Conservation (phyloP, 2,113 vertebrate species). For the Lagenorhynchus albirostris region DNA sequence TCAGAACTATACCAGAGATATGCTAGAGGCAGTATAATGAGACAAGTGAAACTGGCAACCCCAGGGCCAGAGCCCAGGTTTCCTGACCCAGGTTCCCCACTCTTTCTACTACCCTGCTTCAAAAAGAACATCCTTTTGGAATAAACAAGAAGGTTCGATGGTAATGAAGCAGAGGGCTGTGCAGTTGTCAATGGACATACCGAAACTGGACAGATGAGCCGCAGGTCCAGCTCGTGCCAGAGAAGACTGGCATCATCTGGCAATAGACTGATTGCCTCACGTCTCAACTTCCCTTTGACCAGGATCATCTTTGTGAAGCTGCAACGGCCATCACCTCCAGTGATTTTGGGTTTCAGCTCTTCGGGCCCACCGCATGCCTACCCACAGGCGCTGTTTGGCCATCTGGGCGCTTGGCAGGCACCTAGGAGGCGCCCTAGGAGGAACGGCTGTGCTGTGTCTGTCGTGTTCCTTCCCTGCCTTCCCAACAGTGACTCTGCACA, state of each 20-base stretch:
- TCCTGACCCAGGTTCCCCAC: background rate
- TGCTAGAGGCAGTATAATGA: background rate
- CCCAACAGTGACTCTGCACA: background rate
- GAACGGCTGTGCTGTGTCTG: fast-evolving
- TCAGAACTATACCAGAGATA: fast-evolving
- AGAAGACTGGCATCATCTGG: background rate
- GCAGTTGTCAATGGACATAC: background rate
- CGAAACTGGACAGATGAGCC: background rate
- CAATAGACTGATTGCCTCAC: background rate
- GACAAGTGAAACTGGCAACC: background rate
- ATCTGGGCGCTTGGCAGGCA: fast-evolving
- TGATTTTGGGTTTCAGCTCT: background rate
- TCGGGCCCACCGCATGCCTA: background rate
- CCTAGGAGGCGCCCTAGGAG: background rate
- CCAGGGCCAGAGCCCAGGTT: background rate
- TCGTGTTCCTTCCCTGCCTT: background rate
- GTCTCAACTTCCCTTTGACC: background rate
- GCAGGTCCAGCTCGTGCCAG: too few relatives aligned
- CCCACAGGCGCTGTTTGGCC: background rate
- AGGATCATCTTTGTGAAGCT: background rate
- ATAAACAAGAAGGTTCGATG: background rate
- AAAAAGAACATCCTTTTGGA: background rate
- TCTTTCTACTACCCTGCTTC: background rate
- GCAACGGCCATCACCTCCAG: background rate
- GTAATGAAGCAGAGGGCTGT: background rate